These are phyloP conservation scores for Nebria brevicollis DNA, from an alignment of 2,888 invertebrate genomes.

Conservation along the genomic window DNA sequence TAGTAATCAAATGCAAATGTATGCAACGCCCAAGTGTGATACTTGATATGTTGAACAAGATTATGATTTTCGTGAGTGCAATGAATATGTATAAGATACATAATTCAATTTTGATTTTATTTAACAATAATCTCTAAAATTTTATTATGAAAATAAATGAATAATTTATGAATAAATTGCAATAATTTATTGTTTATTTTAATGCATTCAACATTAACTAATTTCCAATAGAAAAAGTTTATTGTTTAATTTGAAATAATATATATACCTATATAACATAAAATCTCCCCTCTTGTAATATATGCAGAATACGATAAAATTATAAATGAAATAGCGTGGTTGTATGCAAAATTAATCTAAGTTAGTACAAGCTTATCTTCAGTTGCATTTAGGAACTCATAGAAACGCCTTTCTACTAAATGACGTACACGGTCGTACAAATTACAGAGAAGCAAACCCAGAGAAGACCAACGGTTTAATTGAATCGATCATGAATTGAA, in stretches of 20 bases:
- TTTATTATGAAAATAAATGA: too few relatives aligned
- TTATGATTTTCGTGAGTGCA: too few relatives aligned
- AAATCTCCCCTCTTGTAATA: too few relatives aligned
- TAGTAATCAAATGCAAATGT: slow-evolving; percentile 40
- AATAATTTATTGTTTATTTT: too few relatives aligned
- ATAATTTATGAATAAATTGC: too few relatives aligned
- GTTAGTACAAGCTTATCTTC: background rate
- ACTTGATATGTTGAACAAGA: too few relatives aligned
- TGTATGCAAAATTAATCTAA: background rate
- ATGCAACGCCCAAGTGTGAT: slow-evolving; percentile 3
- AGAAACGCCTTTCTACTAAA: background rate
- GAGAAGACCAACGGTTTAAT: slow-evolving; percentile 25
- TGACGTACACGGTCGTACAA: background rate
- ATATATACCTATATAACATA: too few relatives aligned
- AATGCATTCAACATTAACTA: too few relatives aligned
- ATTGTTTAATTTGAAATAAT: too few relatives aligned
- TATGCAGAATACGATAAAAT: too few relatives aligned
- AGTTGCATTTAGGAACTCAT: background rate
- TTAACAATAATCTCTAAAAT: background rate
- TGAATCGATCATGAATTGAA: slow-evolving; percentile 43
- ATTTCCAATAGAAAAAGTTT: too few relatives aligned
- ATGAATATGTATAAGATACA: too few relatives aligned
- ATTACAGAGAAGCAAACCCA: background rate
- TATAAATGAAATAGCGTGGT: background rate
- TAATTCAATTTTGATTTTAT: slow-evolving; percentile 12